A percentile compares a stretch with the other conserved stretches of the same genome.
Conservation (phyloP, 2,888 invertebrate genomes). For the Eupeodes latifasciatus region DNA sequence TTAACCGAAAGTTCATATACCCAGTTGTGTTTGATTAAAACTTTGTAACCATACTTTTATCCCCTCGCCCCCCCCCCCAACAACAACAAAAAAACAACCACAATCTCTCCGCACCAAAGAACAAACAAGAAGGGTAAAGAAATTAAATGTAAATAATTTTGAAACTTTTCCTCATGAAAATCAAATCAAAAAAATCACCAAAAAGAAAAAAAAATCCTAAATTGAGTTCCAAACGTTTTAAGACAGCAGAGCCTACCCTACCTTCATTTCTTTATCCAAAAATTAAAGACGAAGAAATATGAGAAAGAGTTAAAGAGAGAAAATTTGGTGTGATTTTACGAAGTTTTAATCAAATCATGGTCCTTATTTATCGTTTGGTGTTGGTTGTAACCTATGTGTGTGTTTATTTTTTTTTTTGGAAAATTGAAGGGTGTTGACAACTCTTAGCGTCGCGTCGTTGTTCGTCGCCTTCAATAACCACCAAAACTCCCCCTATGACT, state of each 20-base stretch:
- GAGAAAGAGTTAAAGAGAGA: not conserved
- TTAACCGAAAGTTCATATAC: conserved; percentile 44
- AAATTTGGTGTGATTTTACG: not conserved
- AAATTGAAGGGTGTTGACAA: conserved; percentile 23
- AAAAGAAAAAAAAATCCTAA: not conserved
- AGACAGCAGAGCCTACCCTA: not conserved
- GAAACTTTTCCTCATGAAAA: conserved; percentile 26
- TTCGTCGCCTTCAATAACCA: not conserved
- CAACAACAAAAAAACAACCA: too few relatives aligned
- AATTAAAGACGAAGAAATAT: too few relatives aligned
- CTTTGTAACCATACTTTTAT: conserved; percentile 28
- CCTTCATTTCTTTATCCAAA: too few relatives aligned
- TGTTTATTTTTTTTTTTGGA: conserved; percentile 37
- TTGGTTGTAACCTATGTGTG: conserved; percentile 9
- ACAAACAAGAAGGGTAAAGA: conserved; percentile 29
- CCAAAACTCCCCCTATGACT: not conserved
- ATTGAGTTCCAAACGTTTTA: conserved; percentile 23
- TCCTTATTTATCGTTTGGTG: conserved; percentile 58
- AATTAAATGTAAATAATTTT: conserved; percentile 38
- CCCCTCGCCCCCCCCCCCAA: not conserved
- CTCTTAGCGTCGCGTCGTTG: too few relatives aligned
- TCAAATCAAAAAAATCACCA: conserved; percentile 11
- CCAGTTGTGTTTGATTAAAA: conserved; percentile 68
- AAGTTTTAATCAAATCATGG: conserved; percentile 58
- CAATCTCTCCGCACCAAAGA: not conserved